Percentiles rank a stretch among this genome's conserved stretches.
Conservation (phyloP, 2,113 vertebrate species). For the Sander vitreus region DNA sequence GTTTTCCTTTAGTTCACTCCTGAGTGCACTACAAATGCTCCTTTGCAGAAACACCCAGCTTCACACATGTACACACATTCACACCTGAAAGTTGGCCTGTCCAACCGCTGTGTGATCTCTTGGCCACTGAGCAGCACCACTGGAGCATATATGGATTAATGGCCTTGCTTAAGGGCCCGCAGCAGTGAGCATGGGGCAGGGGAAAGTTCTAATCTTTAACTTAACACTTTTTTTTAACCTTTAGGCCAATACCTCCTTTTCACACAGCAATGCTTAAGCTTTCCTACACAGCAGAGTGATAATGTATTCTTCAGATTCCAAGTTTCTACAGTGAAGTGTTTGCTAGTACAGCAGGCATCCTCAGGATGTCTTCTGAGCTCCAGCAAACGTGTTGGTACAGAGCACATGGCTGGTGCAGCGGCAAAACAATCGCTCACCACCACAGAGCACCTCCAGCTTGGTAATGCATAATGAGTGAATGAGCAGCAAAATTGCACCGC, state of each 20-base stretch:
- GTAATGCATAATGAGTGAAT: constrained; percentile 38
- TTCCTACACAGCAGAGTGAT: neutral
- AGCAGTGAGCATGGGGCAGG: constrained; percentile 14
- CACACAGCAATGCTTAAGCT: neutral
- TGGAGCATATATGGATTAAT: constrained; percentile 14
- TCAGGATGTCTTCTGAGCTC: constrained; percentile 26
- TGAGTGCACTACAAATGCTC: constrained; percentile 1
- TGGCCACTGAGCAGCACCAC: constrained; percentile 5
- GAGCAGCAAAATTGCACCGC: constrained; percentile 13
- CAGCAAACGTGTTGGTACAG: constrained; percentile 7
- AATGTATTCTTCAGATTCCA: constrained; percentile 4
- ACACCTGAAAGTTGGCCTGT: neutral
- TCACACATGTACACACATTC: neutral
- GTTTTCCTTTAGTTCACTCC: neutral
- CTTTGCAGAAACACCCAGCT: neutral
- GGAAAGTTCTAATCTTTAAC: constrained; percentile 33
- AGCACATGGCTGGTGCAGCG: constrained; percentile 12
- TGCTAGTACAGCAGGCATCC: neutral
- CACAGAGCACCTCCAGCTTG: constrained; percentile 5
- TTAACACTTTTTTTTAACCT: constrained; percentile 17
- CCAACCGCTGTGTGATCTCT: neutral
- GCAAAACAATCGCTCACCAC: constrained; percentile 15
- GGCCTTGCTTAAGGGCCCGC: neutral
- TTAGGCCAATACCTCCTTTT: neutral
- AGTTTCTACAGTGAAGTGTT: constrained; percentile 11